Evolutionary conservation across 2,113 vertebrate genomes (phyloP), one percentile per base, ranked within the genome.

Genomic region (Dipodomys spectabilis): DNA sequence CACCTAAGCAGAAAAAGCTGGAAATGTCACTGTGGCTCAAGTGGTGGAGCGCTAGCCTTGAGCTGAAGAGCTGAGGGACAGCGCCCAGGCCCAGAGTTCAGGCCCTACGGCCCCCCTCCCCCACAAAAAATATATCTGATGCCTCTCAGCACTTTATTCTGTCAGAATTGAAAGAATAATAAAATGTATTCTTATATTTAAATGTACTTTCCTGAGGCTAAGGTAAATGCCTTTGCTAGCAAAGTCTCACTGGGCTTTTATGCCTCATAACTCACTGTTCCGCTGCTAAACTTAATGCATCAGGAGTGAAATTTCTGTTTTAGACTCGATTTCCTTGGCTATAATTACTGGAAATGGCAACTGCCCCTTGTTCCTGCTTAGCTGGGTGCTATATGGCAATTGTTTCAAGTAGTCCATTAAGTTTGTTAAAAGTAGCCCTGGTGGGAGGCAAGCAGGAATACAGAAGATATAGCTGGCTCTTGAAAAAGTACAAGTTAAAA

Each of bases 131-230:
- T 62, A 44, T 0, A 62, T 4, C n/a, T 32, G n/a, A 27, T 6
- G 15, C 5, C 19, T 86, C 44, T 32, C 7, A 57, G 65, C 18
- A 6, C 39, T 60, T 49, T 84, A 88, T 79, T 69, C 83, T 80
- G 19, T 75, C 53, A 77, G 88, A 86, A 77, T 27, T 74, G 15
- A 16, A 92, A 94, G 72, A 28, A 72, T 67, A 64, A 74, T 82
- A 65, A 92, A 88, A 71, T 44, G 1, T 44, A 49, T 65, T 92
- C 25, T 75, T 10, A 62, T 20, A 86, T 71, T 67, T 49, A 75
- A 67, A 45, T 22, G 4, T 3, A n/a, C 5, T 93, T 69, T 93
- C 18, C 57, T 30, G 39, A 28, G 39, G 73, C 15, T 16, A 23
- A 68, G 57, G 44, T 20, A 44, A 74, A 60, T 28, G 74, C 20